Evolutionary conservation across 2,888 invertebrate genomes (phyloP).

Genomic region (Crocallis elinguaria): DNA sequence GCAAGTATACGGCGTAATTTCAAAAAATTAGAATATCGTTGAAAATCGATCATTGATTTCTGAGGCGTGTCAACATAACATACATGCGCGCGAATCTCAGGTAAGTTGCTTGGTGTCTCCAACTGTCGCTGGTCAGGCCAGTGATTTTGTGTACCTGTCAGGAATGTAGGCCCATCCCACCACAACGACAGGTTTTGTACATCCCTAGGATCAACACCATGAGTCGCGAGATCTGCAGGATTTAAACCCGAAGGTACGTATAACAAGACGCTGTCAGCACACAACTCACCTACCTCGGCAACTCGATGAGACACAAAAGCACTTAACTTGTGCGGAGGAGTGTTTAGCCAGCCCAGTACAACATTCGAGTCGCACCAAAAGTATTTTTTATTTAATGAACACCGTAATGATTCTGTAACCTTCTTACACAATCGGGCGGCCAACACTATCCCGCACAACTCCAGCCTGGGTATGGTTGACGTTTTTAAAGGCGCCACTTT

Average conservation of each 20-base stretch:
- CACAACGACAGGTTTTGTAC: conserved; percentile 26
- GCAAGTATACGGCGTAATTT: too few species aligned
- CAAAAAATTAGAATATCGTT: too few species aligned
- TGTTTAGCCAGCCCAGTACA: background rate
- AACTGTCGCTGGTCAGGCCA: conserved; percentile 22
- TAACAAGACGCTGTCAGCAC: conserved; percentile 21
- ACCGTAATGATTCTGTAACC: conserved; percentile 10
- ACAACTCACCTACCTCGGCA: background rate
- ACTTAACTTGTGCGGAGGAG: background rate
- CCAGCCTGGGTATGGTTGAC: conserved; percentile 38
- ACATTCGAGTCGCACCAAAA: background rate
- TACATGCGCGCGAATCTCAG: conserved; percentile 7
- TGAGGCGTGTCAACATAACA: too few species aligned
- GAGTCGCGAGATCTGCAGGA: conserved; percentile 41
- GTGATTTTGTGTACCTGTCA: background rate
- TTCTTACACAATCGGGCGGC: conserved; percentile 31
- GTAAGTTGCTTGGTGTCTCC: conserved; percentile 6
- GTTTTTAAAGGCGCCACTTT: conserved; percentile 35
- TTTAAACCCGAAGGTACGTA: conserved; percentile 40
- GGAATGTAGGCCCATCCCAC: conserved; percentile 38
- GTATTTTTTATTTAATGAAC: background rate
- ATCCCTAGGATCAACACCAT: conserved; percentile 29
- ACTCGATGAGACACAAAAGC: background rate
- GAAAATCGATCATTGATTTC: too few species aligned
- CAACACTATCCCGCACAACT: conserved; percentile 40